Evolutionary conservation across 64 coral and sea anemone genomes (phyloP).

Genomic region (Pocillopora damicornis): DNA sequence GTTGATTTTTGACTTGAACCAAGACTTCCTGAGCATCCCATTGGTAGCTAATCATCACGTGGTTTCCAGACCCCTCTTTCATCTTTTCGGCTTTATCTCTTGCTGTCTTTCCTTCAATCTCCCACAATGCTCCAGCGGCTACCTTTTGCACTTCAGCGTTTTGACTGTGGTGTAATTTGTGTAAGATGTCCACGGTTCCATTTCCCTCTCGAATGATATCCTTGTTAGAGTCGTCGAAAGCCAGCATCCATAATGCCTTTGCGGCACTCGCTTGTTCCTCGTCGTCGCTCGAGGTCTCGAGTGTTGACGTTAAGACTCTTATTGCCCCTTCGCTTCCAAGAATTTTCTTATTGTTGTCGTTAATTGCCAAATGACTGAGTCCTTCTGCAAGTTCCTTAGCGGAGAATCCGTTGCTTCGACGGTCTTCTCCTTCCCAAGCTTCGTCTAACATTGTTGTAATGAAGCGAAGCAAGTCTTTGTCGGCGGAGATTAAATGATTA

Average conservation of each 20-base stretch:
- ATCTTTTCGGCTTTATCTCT: background rate
- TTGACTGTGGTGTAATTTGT: conserved; percentile 13
- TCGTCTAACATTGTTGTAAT: background rate
- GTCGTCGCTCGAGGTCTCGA: conserved; percentile 35
- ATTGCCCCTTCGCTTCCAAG: conserved; percentile 45
- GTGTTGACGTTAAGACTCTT: conserved; percentile 30
- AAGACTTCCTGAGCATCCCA: conserved; percentile 49
- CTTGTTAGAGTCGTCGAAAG: conserved; percentile 60
- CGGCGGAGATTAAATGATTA: conserved; percentile 8
- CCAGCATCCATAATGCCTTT: conserved; percentile 60
- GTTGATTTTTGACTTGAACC: conserved; percentile 51
- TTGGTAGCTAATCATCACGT: conserved; percentile 82
- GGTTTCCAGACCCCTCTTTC: conserved; percentile 12
- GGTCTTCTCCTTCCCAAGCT: conserved; percentile 4
- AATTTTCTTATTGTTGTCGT: conserved; percentile 52
- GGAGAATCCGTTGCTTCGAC: background rate
- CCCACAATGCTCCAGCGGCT: conserved; percentile 67
- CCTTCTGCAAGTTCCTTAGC: conserved; percentile 42
- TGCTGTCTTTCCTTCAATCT: conserved; percentile 52
- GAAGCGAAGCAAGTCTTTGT: conserved; percentile 13
- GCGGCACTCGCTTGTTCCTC: conserved; percentile 37
- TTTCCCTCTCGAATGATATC: conserved; percentile 32
- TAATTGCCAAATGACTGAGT: background rate
- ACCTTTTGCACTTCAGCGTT: conserved; percentile 52
- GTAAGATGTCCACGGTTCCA: background rate